Evolutionary conservation across 2,113 vertebrate genomes (phyloP).

Genomic region (Coreoperca whiteheadi): DNA sequence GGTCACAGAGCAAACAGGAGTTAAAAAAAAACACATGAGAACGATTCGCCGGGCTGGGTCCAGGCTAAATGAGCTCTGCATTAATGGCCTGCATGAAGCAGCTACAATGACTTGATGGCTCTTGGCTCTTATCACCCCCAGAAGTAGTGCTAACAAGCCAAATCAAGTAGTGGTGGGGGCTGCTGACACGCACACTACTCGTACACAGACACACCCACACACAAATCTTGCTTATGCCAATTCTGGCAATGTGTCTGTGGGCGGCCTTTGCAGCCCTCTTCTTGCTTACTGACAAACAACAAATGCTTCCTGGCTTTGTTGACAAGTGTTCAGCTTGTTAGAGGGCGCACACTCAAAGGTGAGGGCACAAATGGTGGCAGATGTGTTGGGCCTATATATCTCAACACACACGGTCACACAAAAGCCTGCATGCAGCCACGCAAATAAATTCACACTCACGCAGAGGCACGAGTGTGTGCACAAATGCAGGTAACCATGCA

Average conservation of each 20-base stretch:
- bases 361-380: slow-evolving; percentile 29
- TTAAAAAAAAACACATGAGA: slow-evolving; percentile 4
- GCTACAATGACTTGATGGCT: slow-evolving; percentile 52
- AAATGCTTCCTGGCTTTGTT: slow-evolving; percentile 57
- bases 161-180: slow-evolving; percentile 59
- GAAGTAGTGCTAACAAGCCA: slow-evolving; percentile 65
- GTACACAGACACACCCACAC: not conserved
- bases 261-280: slow-evolving; percentile 32
- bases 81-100: slow-evolving; percentile 50
- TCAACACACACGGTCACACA: not conserved
- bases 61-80: slow-evolving; percentile 52
- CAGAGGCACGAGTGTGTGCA: not conserved
- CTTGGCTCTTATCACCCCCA: slow-evolving; percentile 56
- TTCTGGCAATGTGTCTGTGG: slow-evolving; percentile 35
- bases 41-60: slow-evolving; percentile 13
- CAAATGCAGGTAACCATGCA: not conserved
- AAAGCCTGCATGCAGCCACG: not conserved
- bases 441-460: not conserved
- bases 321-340: slow-evolving; percentile 63
- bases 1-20: slow-evolving; percentile 27
- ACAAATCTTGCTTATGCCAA: slow-evolving; percentile 39
- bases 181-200: slow-evolving; percentile 34
- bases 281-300: slow-evolving; percentile 63
- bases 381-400: slow-evolving; percentile 19
- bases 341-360: slow-evolving; percentile 27